Evolutionary conservation across 2,113 vertebrate genomes (phyloP), one percentile per base, ranked within the genome.

Genomic region (Acrocephalus kingi): DNA sequence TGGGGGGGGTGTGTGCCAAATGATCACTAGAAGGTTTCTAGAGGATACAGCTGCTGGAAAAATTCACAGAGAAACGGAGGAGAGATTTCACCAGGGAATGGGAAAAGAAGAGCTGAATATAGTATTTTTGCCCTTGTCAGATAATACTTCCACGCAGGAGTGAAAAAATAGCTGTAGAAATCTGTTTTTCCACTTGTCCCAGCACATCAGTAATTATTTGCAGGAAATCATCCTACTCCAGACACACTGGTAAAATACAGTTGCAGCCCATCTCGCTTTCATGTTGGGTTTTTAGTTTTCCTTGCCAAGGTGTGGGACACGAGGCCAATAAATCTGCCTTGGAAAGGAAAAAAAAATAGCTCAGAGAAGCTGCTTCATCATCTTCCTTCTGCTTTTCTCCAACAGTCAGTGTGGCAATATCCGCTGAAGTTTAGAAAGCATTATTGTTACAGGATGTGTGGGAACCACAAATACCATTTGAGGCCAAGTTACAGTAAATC

Each of bases 401-500:
- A 96, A 91, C 87, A 95, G 92, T 87, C 92, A 45, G 20, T 88
- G 73, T 87, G 62, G 95, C 54, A 93, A 73, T 85, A 92, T 86
- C 73, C 62, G 28, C n/a, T 91, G 22, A 71, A 95, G 88, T 96
- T 87, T 91, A 93, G 91, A 96, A 95, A 93, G 91, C 63, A 54
- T 77, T 79, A 84, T 91, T 94, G 90, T 90, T 91, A 69, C 84
- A 95, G 91, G 86, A 96, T 97, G 85, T 78, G 82, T 96, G 96
- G 92, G 90, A 95, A 96, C 90, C 75, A 90, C 93, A 94, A 91
- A 71, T 75, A 71, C 84, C 85, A 95, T 62, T 69, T 49, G 76
- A 97, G 87, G 87, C 95, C 80, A 92, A 84, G 81, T 97, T 97
- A 88, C 95, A 87, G 90, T 95, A 97, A 96, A 94, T 90, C 56